Evolutionary conservation across 2,797 vertebrate species (phyloP), one percentile per base, ranked within the genome.

Genomic region (Rhinogobio ventralis): DNA sequence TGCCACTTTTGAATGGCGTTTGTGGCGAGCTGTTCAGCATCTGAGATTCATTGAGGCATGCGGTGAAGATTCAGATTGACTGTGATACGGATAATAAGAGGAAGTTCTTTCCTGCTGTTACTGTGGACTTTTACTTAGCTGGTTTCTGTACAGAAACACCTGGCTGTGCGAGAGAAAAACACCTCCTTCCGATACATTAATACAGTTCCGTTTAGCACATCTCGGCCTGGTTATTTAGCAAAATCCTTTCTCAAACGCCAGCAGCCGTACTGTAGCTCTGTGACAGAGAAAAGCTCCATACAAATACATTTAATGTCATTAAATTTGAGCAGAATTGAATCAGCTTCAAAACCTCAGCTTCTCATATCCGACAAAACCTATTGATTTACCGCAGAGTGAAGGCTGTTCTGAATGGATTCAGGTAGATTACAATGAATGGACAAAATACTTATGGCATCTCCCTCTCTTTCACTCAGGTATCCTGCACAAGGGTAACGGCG

Each of bases 401-500:
- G 10, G 9, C 69, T 67, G 25, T 62, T 72, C 17, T 36, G 25
- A 82, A 39, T 62, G 25, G 46, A 66, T 62, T 72, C 13, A 9
- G 11, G 36, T 36, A 19, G 51, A 78, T 84, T 46, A 46, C 25
- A 25, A 17, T 33, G 2, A 57, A 69, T n/a, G 64, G 28, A 76
- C 28, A 28, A 78, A 84, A 74, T 74, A 13, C 17, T 73, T 23
- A 72, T 20, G 46, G 30, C 53, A 5, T 30, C 28, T 86, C 30
- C 19, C 25, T 23, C 46, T 66, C 0, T 71, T 8, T 72, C 51
- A 55, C 67, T 7, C 91, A 99, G 98, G 98, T 69, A 99, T 99
- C 94, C 94, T 99, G 86, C 98, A 99, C 93, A 99, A 99, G 95
- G 98, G 98, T 85, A 98, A 98, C 0, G 98, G 98, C 0, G 98